Percentiles rank a stretch among this genome's conserved stretches.
Evolutionary conservation across 2,797 vertebrate genomes (phyloP).

Genomic region (Semotilus atromaculatus): DNA sequence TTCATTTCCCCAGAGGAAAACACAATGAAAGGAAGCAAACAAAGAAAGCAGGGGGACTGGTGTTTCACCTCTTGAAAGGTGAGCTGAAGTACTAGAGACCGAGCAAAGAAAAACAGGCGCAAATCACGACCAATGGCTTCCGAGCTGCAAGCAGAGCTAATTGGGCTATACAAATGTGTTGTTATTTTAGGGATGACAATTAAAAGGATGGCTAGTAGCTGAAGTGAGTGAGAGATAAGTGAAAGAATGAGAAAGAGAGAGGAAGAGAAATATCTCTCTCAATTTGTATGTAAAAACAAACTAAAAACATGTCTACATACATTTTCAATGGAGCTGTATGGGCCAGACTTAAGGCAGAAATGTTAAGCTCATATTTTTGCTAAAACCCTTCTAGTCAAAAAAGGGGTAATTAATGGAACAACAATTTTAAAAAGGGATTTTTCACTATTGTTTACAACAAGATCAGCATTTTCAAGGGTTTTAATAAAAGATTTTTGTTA

Average conservation of each 20-base stretch:
- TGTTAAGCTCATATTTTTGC: not conserved
- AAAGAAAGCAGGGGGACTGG: slow-evolving; percentile 25
- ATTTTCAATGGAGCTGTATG: not conserved
- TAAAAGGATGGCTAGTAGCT: not conserved
- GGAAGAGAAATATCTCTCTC: not conserved
- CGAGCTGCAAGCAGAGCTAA: slow-evolving; percentile 15
- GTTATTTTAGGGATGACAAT: not conserved
- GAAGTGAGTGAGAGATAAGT: not conserved
- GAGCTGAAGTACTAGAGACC: not conserved
- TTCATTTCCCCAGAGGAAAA: slow-evolving; percentile 33
- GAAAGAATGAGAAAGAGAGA: not conserved
- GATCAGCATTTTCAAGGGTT: no score
- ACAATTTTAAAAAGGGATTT: no score
- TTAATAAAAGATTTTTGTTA: no score
- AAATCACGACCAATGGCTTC: slow-evolving; percentile 14
- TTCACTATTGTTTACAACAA: no score
- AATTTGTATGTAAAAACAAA: not conserved
- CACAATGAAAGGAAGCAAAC: slow-evolving; percentile 32
- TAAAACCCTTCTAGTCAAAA: no score
- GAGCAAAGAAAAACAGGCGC: not conserved
- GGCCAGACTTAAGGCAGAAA: not conserved
- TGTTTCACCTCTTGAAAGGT: slow-evolving; percentile 37
- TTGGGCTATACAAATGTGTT: not conserved
- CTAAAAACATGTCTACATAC: not conserved
- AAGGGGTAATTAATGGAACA: no score